Evolutionary conservation across 2,113 vertebrate genomes (phyloP).

Genomic region (Ellobius talpinus): DNA sequence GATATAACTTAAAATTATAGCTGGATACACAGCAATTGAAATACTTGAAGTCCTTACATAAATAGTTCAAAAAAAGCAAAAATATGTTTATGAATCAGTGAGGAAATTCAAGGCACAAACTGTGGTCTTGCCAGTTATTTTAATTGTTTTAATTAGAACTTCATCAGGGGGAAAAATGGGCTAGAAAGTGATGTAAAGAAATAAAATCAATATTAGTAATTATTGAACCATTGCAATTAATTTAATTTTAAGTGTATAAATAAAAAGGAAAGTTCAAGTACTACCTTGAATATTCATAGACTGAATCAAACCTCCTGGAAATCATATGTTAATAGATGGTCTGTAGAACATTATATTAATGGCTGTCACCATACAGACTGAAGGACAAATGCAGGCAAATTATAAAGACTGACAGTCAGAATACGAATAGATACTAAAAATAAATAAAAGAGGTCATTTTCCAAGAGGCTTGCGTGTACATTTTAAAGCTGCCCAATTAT

Average conservation of each 20-base stretch:
- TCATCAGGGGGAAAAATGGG: not conserved
- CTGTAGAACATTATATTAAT: not conserved
- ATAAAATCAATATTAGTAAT: not conserved
- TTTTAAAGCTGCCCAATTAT: not conserved
- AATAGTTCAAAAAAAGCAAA: no score
- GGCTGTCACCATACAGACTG: no score
- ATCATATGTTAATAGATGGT: not conserved
- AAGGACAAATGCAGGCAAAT: not conserved
- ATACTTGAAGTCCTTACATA: not conserved
- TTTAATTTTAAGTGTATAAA: not conserved
- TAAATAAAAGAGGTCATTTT: not conserved
- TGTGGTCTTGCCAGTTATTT: not conserved
- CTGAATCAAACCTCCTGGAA: not conserved
- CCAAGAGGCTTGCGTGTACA: not conserved
- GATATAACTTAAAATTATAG: not conserved
- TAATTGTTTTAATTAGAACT: not conserved
- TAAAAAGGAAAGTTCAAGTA: not conserved
- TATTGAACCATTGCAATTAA: not conserved
- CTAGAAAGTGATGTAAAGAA: not conserved
- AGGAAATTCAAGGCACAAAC: not conserved
- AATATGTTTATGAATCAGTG: not conserved
- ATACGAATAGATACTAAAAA: not conserved
- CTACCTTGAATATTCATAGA: not conserved
- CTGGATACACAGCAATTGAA: not conserved
- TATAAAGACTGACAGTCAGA: not conserved